A percentile compares a stretch with the other conserved stretches of the same genome.
These are phyloP conservation scores for Platerodrilus igneus DNA, from an alignment of 2,888 invertebrate species.

Conservation along the genomic window DNA sequence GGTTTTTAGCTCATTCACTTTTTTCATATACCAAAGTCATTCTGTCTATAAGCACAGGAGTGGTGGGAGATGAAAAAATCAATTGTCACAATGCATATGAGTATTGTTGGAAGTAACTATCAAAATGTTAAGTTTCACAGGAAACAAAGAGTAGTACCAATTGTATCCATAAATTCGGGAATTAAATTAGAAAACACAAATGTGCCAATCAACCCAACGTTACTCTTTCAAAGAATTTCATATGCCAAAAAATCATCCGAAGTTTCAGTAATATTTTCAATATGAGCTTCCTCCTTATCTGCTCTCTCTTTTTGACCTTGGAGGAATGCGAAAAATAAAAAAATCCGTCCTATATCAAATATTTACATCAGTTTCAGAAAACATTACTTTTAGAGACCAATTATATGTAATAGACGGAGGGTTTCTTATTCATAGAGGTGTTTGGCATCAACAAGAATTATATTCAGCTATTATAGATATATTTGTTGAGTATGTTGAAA, in stretches of 20 bases:
- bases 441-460: too few species aligned
- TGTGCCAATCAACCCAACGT: not conserved
- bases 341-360: not conserved
- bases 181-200: too few species aligned
- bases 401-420: too few species aligned
- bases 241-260: not conserved
- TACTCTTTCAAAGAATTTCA: not conserved
- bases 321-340: not conserved
- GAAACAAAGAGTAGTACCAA: not conserved
- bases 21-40: too few species aligned
- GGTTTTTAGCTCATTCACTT: conserved; percentile 2
- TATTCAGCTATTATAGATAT: too few species aligned
- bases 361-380: too few species aligned
- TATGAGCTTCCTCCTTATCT: too few species aligned
- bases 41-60: conserved; percentile 4
- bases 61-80: conserved; percentile 2
- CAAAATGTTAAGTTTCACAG: conserved; percentile 2
- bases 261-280: not conserved
- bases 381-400: too few species aligned
- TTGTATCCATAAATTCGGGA: not conserved
- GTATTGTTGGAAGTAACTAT: not conserved
- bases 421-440: too few species aligned
- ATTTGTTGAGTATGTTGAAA: too few species aligned
- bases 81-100: conserved; percentile 2
- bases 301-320: not conserved